Percentiles rank a stretch among this genome's conserved stretches.
Conservation (phyloP, 2,113 vertebrate genomes). For the Neofelis nebulosa region DNA sequence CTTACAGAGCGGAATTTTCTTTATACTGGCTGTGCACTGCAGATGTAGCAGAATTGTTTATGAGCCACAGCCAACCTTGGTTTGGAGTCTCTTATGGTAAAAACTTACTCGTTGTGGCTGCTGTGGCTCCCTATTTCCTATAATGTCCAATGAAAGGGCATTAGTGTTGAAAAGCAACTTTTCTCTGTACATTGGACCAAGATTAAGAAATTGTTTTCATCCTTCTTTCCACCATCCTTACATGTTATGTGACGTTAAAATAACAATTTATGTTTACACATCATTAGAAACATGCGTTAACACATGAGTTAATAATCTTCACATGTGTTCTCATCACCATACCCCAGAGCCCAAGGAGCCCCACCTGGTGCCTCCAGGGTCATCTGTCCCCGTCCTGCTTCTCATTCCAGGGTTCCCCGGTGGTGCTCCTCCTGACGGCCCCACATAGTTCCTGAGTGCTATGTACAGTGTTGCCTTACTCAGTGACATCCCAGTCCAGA, state of each 20-base stretch:
- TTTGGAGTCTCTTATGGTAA: background rate
- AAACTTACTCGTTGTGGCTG: background rate
- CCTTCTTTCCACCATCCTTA: background rate
- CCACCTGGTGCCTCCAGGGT: background rate
- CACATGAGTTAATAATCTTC: background rate
- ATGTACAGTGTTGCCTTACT: fast-evolving
- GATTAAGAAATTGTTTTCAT: constrained; percentile 6
- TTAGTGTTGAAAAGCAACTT: background rate
- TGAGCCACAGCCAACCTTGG: background rate
- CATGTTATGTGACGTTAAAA: background rate
- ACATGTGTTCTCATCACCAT: background rate
- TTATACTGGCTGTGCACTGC: fast-evolving
- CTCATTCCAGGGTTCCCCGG: background rate
- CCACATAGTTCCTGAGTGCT: background rate
- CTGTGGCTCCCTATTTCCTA: background rate
- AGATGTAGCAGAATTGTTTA: no score
- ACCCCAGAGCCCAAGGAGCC: background rate
- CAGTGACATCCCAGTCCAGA: background rate
- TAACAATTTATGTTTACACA: constrained; percentile 2
- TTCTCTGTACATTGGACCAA: background rate
- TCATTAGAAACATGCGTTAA: background rate
- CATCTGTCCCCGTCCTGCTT: no score
- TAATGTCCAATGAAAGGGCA: background rate
- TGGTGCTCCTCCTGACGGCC: background rate
- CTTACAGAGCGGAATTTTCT: background rate